Evolutionary conservation across 2,797 vertebrate species (phyloP).

Genomic region (Protosalanx chinensis): DNA sequence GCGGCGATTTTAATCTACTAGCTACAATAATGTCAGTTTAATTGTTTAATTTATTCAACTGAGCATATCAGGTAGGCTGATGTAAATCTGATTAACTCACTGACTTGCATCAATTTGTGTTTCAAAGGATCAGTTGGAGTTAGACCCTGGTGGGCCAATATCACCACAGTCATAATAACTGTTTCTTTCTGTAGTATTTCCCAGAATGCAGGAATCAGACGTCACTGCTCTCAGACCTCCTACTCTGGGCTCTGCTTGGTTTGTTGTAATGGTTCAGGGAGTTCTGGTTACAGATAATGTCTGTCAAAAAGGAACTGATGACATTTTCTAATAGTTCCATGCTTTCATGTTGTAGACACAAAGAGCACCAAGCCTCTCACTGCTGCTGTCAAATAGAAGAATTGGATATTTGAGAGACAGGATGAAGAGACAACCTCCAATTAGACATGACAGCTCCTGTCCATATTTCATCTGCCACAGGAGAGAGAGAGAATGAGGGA

Average conservation of each 20-base stretch:
- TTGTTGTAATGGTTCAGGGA: not conserved
- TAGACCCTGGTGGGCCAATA: too few species aligned
- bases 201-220: too few species aligned
- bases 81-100: slow-evolving; percentile 47
- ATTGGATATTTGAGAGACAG: not conserved
- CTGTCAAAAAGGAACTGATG: not conserved
- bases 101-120: slow-evolving; percentile 45
- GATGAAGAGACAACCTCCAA: slow-evolving; percentile 13
- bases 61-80: slow-evolving; percentile 35
- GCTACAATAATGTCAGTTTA: not conserved
- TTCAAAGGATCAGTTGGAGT: slow-evolving; percentile 15
- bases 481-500: not conserved
- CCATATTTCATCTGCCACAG: slow-evolving; percentile 10
- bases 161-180: too few species aligned
- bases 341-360: not conserved
- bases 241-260: not conserved
- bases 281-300: not conserved
- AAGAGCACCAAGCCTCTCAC: not conserved
- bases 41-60: slow-evolving; percentile 11
- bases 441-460: slow-evolving; percentile 17
- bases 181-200: too few species aligned
- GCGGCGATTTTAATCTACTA: not conserved
- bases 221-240: too few species aligned
- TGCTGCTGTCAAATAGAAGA: not conserved
- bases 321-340: not conserved